Evolutionary conservation across 2,888 invertebrate genomes (phyloP).

Genomic region (Synanthedon myopaeformis): DNA sequence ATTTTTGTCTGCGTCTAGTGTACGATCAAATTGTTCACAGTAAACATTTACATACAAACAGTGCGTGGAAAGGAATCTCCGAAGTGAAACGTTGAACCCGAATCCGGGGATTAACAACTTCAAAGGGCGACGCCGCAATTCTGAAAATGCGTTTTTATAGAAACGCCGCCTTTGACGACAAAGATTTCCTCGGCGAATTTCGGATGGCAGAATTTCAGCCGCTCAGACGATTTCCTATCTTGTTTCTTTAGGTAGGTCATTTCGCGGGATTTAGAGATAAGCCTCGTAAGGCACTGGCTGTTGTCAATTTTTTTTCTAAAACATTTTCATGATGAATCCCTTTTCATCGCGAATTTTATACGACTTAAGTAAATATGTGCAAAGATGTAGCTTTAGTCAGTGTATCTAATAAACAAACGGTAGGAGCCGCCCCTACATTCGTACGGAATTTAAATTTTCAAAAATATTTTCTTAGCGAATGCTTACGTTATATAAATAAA

Average conservation of each 20-base stretch:
- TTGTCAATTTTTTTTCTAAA: not conserved
- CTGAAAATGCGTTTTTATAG: constrained; percentile 63
- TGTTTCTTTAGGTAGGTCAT: constrained; percentile 38
- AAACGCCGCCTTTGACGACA: constrained; percentile 54
- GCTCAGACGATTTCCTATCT: constrained; percentile 36
- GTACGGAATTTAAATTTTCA: too few relatives aligned
- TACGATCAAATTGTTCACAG: constrained; percentile 32
- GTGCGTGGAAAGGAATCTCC: constrained; percentile 12
- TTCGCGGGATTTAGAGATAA: constrained; percentile 24
- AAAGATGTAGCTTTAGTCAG: too few relatives aligned
- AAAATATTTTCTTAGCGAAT: too few relatives aligned
- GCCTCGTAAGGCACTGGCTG: not conserved
- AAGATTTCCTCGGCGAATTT: constrained; percentile 53
- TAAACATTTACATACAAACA: constrained; percentile 29
- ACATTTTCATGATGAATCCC: not conserved
- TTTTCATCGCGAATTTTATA: not conserved
- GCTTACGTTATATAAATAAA: too few relatives aligned
- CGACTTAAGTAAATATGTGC: too few relatives aligned
- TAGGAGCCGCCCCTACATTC: too few relatives aligned
- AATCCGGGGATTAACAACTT: constrained; percentile 58
- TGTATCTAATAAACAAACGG: too few relatives aligned
- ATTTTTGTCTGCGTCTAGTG: constrained; percentile 14
- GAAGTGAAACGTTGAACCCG: constrained; percentile 19
- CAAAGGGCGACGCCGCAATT: constrained; percentile 50
- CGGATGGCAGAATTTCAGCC: constrained; percentile 32